These are phyloP conservation scores for Cydia splendana DNA, from an alignment of 1,140 invertebrate species.

Conservation along the genomic window DNA sequence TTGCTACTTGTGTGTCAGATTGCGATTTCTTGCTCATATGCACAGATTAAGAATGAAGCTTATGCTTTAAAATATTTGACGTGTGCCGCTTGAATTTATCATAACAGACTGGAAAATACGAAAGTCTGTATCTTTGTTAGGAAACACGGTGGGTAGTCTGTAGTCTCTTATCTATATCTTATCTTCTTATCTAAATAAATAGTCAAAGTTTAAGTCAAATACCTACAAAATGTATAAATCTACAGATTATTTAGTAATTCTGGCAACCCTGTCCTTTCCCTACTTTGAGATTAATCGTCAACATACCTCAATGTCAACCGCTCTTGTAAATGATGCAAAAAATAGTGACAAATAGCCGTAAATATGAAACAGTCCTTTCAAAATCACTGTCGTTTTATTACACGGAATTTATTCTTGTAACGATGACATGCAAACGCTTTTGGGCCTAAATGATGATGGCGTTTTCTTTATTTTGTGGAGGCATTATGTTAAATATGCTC, in stretches of 20 bases:
- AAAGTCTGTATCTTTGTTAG: too few species aligned
- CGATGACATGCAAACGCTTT: conserved; percentile 21
- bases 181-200: too few species aligned
- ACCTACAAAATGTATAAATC: not conserved
- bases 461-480: not conserved
- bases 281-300: conserved; percentile 62
- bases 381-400: conserved; percentile 30
- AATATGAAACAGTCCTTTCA: conserved; percentile 31
- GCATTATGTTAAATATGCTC: not conserved
- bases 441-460: conserved; percentile 1
- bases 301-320: conserved; percentile 69
- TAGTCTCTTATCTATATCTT: too few species aligned
- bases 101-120: too few species aligned
- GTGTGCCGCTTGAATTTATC: too few species aligned
- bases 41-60: too few species aligned
- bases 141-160: too few species aligned
- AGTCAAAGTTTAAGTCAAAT: not conserved
- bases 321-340: conserved; percentile 65
- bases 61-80: too few species aligned
- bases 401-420: conserved; percentile 21
- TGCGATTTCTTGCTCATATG: too few species aligned
- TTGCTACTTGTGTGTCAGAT: too few species aligned
- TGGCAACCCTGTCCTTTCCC: conserved; percentile 40
- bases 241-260: not conserved
- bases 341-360: conserved; percentile 57